Conservation (phyloP, 2,113 vertebrate genomes). For the Passer domesticus region DNA sequence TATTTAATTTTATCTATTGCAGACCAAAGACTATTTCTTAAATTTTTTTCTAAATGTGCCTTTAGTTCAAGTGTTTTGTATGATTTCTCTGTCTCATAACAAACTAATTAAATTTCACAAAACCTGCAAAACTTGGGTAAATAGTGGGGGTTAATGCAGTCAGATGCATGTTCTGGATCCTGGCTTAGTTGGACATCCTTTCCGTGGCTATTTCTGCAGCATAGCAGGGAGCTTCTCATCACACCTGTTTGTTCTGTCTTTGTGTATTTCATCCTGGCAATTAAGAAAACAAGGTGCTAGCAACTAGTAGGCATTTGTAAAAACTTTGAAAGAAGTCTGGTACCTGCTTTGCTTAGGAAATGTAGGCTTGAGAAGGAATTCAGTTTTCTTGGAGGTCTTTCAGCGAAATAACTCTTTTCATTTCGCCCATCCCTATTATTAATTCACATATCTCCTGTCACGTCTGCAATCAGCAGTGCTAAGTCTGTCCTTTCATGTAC, state of each 20-base stretch:
- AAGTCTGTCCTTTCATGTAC: neutral
- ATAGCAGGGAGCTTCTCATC: neutral
- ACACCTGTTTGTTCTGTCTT: neutral
- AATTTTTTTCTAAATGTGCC: neutral
- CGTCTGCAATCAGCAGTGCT: neutral
- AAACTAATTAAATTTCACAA: neutral
- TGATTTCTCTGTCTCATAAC: neutral
- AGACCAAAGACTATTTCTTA: fast-evolving
- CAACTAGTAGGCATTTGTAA: neutral
- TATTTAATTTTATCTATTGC: neutral
- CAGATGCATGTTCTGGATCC: neutral
- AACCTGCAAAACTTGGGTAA: neutral
- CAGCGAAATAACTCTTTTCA: neutral
- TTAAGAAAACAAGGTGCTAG: neutral
- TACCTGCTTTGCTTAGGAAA: neutral
- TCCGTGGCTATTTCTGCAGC: neutral
- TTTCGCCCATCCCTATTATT: fast-evolving
- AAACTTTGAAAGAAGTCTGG: neutral
- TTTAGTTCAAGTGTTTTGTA: neutral
- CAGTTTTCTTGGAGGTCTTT: neutral
- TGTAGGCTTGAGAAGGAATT: neutral
- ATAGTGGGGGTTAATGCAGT: fast-evolving
- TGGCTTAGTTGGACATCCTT: neutral
- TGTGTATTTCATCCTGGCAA: neutral
- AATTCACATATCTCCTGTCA: neutral